Conservation (phyloP, 2,797 vertebrate species). For the Calcarius lapponicus region DNA sequence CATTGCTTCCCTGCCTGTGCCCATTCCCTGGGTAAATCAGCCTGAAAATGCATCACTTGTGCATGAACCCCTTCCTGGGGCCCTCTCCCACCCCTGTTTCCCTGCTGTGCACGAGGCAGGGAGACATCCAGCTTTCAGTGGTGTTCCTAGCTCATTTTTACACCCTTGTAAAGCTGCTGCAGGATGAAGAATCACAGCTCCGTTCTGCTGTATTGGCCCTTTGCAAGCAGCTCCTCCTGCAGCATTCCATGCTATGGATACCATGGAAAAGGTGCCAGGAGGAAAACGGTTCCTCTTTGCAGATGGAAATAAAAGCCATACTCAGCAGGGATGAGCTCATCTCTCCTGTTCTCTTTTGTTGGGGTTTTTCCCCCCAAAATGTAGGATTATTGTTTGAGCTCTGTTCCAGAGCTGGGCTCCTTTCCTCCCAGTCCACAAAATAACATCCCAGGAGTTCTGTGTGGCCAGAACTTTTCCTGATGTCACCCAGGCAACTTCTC, state of each 20-base stretch:
- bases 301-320: not conserved
- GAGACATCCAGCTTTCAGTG: not conserved
- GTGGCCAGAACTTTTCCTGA: not conserved
- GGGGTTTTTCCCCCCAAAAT: fast-evolving
- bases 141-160: not conserved
- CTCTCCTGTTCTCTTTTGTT: not conserved
- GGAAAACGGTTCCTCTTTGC: not conserved
- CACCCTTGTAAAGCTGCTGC: conserved; percentile 22
- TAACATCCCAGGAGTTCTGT: not conserved
- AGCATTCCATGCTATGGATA: not conserved
- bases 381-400: not conserved
- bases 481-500: not conserved
- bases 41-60: not conserved
- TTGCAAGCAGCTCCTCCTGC: not conserved
- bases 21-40: not conserved
- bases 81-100: not conserved
- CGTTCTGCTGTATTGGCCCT: not conserved
- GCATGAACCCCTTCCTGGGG: not conserved
- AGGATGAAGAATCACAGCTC: not conserved
- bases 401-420: not conserved
- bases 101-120: not conserved
- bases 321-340: not conserved
- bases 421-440: not conserved
- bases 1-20: not conserved
- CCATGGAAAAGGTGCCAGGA: not conserved